Evolutionary conservation across 2,797 vertebrate species (phyloP), one percentile per base, ranked within the genome.

Genomic region (Syngnathus rostellatus): DNA sequence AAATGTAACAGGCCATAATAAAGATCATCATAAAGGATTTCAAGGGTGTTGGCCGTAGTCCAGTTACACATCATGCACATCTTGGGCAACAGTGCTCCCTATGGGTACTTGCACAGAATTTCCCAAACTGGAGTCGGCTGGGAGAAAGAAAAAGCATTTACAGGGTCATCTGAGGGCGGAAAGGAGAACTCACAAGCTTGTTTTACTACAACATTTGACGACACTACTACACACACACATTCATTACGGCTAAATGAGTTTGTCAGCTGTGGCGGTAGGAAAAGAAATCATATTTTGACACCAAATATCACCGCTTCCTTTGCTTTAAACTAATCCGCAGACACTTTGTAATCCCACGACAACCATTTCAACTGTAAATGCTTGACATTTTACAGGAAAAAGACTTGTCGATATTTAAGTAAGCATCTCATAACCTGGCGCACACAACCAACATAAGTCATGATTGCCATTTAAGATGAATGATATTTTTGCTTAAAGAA

Each of bases 41-140:
- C 25, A 54, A 11, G 10, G 12, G 9, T 25, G 53, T 23, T 54
- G 55, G 14, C 5, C 25, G 3, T 4, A 38, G 68, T 39, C 31
- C 6, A 23, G 39, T 16, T 41, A 62, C 5, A 45, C 2, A 25
- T 11, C n/a, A 41, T 58, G 76, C 71, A 87, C 80, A 85, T 83
- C 74, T 66, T 65, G 73, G 82, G 74, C 86, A 87, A 88, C 88
- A 88, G 76, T 79, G 84, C 88, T 78, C 82, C 84, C 85, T 87
- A 81, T 62, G 81, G 87, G 82, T 73, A 48, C 71, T 31, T 39
- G 3, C 6, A 67, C 81, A 80, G 81, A 88, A 72, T 65, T 79
- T 67, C 64, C n/a, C 6, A 65, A 65, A 25, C 59, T 65, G 68
- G 46, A 68, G 62, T 65, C 58, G 71, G 43, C 69, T 10, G 31